A percentile compares a stretch with the other conserved stretches of the same genome.
Evolutionary conservation across 2,888 invertebrate genomes (phyloP).

Genomic region (Diloba caeruleocephala): DNA sequence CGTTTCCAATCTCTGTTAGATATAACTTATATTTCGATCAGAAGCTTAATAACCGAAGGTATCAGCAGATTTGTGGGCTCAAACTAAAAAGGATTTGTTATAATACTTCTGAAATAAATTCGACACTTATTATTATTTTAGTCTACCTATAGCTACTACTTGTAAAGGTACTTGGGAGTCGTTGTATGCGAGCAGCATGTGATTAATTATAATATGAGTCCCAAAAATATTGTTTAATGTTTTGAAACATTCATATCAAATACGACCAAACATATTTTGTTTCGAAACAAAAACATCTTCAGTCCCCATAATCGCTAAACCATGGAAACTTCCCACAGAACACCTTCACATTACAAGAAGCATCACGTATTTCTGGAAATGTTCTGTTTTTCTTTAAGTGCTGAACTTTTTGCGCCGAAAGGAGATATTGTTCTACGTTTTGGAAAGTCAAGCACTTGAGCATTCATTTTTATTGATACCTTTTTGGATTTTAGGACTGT

Average conservation of each 20-base stretch:
- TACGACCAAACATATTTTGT: background rate
- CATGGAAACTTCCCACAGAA: constrained; percentile 36
- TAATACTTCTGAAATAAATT: constrained; percentile 2
- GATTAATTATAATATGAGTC: no score
- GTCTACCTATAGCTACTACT: no score
- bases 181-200: no score
- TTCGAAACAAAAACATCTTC: background rate
- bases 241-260: no score
- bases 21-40: constrained; percentile 37
- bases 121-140: no score
- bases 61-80: constrained; percentile 11
- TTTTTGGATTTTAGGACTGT: constrained; percentile 24
- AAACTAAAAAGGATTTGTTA: background rate
- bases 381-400: constrained; percentile 66
- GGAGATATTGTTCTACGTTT: constrained; percentile 53
- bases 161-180: no score
- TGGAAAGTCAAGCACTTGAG: constrained; percentile 14
- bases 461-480: constrained; percentile 44
- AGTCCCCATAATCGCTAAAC: constrained; percentile 1
- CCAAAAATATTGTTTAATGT: no score
- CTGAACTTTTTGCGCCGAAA: constrained; percentile 57
- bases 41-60: constrained; percentile 21
- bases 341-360: constrained; percentile 35
- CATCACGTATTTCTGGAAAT: constrained; percentile 63
- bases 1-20: constrained; percentile 32